These are phyloP conservation scores for Percopsis omiscomaycus DNA, from an alignment of 2,797 vertebrate species.

Conservation along the genomic window DNA sequence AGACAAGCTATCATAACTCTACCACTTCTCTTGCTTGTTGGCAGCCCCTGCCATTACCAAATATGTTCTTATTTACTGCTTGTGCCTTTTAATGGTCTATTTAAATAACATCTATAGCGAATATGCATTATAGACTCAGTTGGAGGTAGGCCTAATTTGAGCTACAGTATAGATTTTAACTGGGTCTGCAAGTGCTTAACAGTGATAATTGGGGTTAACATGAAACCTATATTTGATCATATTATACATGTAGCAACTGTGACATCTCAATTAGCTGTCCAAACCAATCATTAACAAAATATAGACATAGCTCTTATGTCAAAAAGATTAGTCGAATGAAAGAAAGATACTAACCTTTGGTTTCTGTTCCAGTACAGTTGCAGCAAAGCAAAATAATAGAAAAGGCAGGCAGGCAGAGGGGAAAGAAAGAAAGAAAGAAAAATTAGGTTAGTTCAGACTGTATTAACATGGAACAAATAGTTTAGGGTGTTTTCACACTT, in stretches of 20 bases:
- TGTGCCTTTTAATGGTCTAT: conserved; percentile 39
- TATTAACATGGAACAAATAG: too few relatives aligned
- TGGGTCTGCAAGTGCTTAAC: too few relatives aligned
- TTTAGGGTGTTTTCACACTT: too few relatives aligned
- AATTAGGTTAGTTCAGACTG: conserved; percentile 30
- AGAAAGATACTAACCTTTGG: conserved; percentile 57
- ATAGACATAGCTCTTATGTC: too few relatives aligned
- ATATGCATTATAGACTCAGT: conserved; percentile 38
- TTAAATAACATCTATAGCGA: conserved; percentile 39
- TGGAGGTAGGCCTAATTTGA: conserved; percentile 24
- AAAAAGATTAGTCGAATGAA: neutral
- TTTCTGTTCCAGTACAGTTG: conserved; percentile 59
- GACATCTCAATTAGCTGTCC: too few relatives aligned
- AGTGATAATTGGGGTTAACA: too few relatives aligned
- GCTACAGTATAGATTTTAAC: neutral
- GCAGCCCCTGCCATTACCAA: conserved; percentile 32
- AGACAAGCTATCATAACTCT: neutral
- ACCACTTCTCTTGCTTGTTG: neutral
- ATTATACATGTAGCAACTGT: neutral
- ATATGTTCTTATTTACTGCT: conserved; percentile 31
- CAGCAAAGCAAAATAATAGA: conserved; percentile 39
- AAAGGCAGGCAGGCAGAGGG: conserved; percentile 10
- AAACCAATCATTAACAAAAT: too few relatives aligned
- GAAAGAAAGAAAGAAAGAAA: conserved; percentile 31
- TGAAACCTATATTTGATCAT: too few relatives aligned